These are phyloP conservation scores for Selenia dentaria DNA, from an alignment of 2,888 invertebrate species.

Conservation along the genomic window DNA sequence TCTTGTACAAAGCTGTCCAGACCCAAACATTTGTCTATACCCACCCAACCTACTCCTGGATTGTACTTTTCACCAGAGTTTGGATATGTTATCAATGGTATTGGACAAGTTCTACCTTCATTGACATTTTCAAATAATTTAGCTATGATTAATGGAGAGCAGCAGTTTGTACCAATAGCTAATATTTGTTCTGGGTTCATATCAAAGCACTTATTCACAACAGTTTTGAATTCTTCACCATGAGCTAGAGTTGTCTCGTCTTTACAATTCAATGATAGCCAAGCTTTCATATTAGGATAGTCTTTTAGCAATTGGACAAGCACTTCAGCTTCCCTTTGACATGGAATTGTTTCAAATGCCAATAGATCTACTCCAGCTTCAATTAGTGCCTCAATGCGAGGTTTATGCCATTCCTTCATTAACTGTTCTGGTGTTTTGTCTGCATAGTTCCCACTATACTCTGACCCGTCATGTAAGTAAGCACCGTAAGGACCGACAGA, in stretches of 20 bases:
- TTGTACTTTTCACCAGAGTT: conserved; percentile 94
- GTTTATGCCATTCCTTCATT: conserved; percentile 92
- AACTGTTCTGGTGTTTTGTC: conserved; percentile 83
- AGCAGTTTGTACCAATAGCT: conserved; percentile 95
- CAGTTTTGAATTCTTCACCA: conserved; percentile 90
- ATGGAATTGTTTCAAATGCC: conserved; percentile 96
- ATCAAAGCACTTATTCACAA: conserved; percentile 87
- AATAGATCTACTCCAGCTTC: conserved; percentile 93
- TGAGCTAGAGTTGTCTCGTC: conserved; percentile 85
- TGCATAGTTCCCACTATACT: conserved; percentile 93
- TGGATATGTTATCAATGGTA: conserved; percentile 94
- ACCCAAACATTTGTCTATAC: conserved; percentile 86
- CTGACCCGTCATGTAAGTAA: conserved; percentile 93
- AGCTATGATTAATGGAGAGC: conserved; percentile 71
- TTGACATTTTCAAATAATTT: conserved; percentile 61
- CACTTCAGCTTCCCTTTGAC: conserved; percentile 91
- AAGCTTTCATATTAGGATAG: conserved; percentile 91
- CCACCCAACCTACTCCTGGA: conserved; percentile 86
- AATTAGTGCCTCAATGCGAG: conserved; percentile 90
- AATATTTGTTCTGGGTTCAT: conserved; percentile 86
- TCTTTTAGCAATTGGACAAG: conserved; percentile 90
- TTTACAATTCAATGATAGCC: conserved; percentile 94
- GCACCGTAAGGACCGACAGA: conserved; percentile 97
- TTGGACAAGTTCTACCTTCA: conserved; percentile 48
- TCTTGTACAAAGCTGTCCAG: conserved; percentile 88